These are phyloP conservation scores for Gorsachius magnificus DNA, from an alignment of 2,797 vertebrate species.

Conservation along the genomic window DNA sequence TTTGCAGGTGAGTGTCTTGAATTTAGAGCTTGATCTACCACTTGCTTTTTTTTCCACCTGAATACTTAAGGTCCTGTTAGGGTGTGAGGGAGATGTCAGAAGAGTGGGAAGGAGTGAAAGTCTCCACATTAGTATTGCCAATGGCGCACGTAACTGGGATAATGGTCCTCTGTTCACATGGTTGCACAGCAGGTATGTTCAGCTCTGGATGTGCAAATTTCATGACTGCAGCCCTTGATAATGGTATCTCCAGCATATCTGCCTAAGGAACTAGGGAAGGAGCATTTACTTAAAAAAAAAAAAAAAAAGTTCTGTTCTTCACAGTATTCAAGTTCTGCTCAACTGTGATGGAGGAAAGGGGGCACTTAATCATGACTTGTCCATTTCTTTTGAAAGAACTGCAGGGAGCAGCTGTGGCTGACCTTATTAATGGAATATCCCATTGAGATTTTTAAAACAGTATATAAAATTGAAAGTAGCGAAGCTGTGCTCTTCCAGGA, in stretches of 20 bases:
- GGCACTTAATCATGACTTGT: not conserved
- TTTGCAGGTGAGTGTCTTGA: constrained; percentile 80
- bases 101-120: not conserved
- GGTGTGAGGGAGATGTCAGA: not conserved
- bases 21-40: not conserved
- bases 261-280: not conserved
- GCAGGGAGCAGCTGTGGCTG: not conserved
- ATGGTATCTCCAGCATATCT: not conserved
- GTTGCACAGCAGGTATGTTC: not conserved
- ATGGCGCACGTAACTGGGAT: not conserved
- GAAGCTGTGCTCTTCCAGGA: not conserved
- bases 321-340: not conserved
- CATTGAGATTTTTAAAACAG: not conserved
- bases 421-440: not conserved
- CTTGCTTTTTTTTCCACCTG: not conserved
- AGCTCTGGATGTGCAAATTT: not conserved
- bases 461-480: not conserved
- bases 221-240: not conserved
- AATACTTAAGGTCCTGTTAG: not conserved
- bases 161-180: not conserved
- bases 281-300: not conserved
- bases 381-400: not conserved
- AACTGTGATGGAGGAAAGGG: not conserved
- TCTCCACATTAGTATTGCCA: not conserved
- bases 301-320: not conserved